Base-by-base conservation (phyloP, 2,797 vertebrate species). In the Sebastes nivosus region DNA sequence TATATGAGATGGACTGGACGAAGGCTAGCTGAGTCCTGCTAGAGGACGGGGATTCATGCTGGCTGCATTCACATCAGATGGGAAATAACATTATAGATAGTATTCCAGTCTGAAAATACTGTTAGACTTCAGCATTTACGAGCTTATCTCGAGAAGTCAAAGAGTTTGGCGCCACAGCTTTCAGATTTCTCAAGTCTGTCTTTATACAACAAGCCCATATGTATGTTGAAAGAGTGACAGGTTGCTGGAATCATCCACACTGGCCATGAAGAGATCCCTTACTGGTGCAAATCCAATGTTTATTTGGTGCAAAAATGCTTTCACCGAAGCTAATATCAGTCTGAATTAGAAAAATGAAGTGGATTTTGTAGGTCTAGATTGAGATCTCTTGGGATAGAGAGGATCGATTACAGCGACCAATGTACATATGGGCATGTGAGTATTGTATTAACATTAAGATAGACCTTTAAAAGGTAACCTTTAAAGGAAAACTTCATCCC, bases 31-130 rank as follows among this genome's bases (percentile, higher is more conserved):
- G 65, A 65, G 76, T 84, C 67, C 79, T 58, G 63, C 64, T 18
- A 1, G 27, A 65, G 63, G 76, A 77, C 66, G 9, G 54, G 38
- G 55, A 67, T 38, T 63, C 30, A 42, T n/a, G 65, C 71, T 78
- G 77, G 65, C 71, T 78, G 77, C 76, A 52, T 77, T 86, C 75
- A 82, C 55, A 16, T 82, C 70, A 11, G 10, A 22, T 57, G 70
- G 75, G 72, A 78, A 78, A 67, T 20, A 8, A 55, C 42, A 18
- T 13, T 1, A 27, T 0, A 22, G 16, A 22, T 7, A 5, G 1
- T 18, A 5, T 7, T 30, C 4, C 14, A 6, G 6, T 50, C 32
- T 29, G 14, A 54, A 67, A 68, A 72, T n/a, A 25, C 12, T 6
- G 55, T 20, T 38, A 38, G 36, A 38, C 36, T 38, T 14, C 13